Base-by-base conservation (phyloP, 2,113 vertebrate species). In the Pithys albifrons region DNA sequence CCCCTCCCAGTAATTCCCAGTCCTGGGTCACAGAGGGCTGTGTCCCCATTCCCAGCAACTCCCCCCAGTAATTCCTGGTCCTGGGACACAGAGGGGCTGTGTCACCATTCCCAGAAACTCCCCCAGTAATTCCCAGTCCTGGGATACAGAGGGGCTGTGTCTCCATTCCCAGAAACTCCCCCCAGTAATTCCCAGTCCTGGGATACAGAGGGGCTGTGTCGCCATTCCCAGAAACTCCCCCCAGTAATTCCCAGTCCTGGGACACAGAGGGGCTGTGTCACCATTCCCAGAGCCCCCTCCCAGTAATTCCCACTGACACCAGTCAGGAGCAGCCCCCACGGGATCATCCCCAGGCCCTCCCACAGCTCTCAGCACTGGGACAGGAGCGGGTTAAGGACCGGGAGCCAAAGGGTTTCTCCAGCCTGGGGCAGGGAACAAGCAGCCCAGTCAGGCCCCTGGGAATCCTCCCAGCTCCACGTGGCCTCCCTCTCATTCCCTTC, bases 371-470 rank as follows among this genome's bases (percentile, higher is more conserved):
- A 23, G 67, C 58, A 27, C 22, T 37, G 0, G 35, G 16, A 39
- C 19, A n/a, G 19, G 8, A 12, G 9, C 19, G 17, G 18, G 29
- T 23, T 15, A 12, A 0, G 14, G 58, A 3, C 2, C 8, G 5
- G 33, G 41, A 6, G 22, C 51, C 59, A 33, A 1, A 12, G 24
- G 62, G 83, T 61, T 49, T 19, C 48, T 35, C 54, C 48, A 14
- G 14, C 48, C 55, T 29, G 2, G 19, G 67, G 61, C 35, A 46
- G 20, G 15, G 48, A 37, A 43, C 25, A 19, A 8, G 27, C 10
- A 10, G 62, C 48, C 19, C 29, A 4, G 39, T 12, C 45, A 27
- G n/a, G n/a, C 27, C 37, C 46, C 43, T 9, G 2, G 6, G 19
- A 39, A 19, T 16, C 80, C 46, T 24, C 52, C 64, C 10, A 15